Conservation (phyloP, 1,140 invertebrate species). For the Bemisia tabaci region DNA sequence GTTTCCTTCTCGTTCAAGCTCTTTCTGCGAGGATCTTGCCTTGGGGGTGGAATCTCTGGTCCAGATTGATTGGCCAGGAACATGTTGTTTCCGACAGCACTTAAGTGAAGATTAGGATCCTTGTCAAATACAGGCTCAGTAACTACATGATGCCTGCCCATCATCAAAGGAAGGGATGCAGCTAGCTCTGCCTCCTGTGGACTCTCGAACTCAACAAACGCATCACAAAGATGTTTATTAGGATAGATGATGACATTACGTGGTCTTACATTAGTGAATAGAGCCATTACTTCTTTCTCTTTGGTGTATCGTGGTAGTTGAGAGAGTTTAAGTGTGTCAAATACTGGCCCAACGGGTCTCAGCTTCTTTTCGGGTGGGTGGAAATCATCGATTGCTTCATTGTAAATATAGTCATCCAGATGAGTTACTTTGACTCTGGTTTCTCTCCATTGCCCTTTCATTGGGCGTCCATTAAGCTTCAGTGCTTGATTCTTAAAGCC, state of each 20-base stretch:
- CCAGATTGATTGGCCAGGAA: not conserved
- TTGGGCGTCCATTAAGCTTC: constrained; percentile 36
- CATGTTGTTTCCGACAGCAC: not conserved
- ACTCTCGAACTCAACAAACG: constrained; percentile 58
- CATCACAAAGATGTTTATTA: constrained; percentile 28
- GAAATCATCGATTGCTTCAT: constrained; percentile 47
- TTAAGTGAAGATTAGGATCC: not conserved
- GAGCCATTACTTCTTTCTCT: constrained; percentile 59
- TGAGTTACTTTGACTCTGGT: constrained; percentile 43
- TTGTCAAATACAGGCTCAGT: not conserved
- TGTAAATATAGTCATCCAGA: constrained; percentile 46
- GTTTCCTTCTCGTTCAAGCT: not conserved
- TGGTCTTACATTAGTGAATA: constrained; percentile 56
- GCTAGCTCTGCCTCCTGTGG: constrained; percentile 37
- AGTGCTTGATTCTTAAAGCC: constrained; percentile 56
- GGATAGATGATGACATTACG: constrained; percentile 42
- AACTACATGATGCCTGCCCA: not conserved
- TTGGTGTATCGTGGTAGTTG: constrained; percentile 56
- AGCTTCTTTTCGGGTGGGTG: constrained; percentile 25
- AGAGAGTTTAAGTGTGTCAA: constrained; percentile 7
- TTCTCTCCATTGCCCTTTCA: no score
- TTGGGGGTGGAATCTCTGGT: not conserved
- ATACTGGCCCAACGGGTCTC: not conserved
- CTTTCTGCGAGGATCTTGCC: not conserved
- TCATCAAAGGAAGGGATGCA: not conserved